Percentiles rank a stretch among this genome's conserved stretches.
Conservation (phyloP, 2,113 vertebrate species). For the Oncorhynchus kisutch region DNA sequence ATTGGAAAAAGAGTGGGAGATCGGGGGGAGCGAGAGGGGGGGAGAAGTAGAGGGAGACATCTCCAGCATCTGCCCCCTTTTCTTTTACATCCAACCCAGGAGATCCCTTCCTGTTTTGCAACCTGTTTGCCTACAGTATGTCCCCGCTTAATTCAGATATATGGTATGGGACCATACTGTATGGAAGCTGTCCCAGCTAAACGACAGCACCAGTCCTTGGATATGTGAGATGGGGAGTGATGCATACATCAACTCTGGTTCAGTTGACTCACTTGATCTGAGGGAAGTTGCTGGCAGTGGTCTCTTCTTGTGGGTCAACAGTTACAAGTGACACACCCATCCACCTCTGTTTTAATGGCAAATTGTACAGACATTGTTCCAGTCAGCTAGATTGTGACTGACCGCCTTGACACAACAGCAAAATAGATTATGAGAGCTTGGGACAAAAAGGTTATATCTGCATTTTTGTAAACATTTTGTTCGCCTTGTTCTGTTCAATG, state of each 20-base stretch:
- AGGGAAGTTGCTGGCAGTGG: neutral
- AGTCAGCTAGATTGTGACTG: neutral
- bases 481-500: too few species aligned
- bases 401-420: neutral
- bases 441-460: too few species aligned
- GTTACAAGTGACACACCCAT: constrained; percentile 21
- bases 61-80: neutral
- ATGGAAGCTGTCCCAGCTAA: neutral
- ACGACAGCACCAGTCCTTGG: neutral
- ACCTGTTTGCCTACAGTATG: too few species aligned
- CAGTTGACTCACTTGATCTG: neutral
- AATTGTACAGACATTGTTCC: neutral
- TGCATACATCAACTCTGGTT: neutral
- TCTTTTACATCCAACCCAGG: neutral
- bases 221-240: neutral
- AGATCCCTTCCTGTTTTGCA: too few species aligned
- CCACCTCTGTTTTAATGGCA: constrained; percentile 2
- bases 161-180: neutral
- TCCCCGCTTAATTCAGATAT: neutral
- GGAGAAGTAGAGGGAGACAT: neutral
- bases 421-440: neutral
- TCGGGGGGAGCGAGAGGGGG: constrained; percentile 17
- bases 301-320: neutral
- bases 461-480: too few species aligned
- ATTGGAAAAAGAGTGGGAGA: neutral